Evolutionary conservation across 2,797 vertebrate species (phyloP), one percentile per base, ranked within the genome.

Genomic region (Neosilurus hyrtlii): DNA sequence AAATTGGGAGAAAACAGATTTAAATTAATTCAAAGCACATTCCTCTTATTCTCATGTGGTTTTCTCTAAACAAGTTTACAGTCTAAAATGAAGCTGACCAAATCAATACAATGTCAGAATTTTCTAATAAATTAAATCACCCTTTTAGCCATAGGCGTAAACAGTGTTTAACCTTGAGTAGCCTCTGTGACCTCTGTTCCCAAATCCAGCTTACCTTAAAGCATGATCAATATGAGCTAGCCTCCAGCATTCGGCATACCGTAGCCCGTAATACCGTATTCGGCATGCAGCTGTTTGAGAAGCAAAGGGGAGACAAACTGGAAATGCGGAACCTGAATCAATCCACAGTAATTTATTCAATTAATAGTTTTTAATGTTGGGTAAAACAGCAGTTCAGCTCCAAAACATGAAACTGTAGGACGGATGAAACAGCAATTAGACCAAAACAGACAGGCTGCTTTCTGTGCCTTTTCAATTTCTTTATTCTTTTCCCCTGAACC

Each of bases 321-420:
- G 37, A 51, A 86, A 80, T 63, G 49, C 24, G 68, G 87, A 84
- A 80, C 9, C 37, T 81, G 87, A 91, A 90, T 90, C 89, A 91
- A 89, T 90, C 84, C 78, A 87, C 73, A 22, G 80, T 79, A 22
- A 73, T 86, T 89, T 82, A 87, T n/a, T n/a, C n/a, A n/a, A n/a
- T n/a, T n/a, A n/a, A n/a, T n/a, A n/a, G n/a, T n/a, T n/a, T n/a
- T n/a, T n/a, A n/a, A n/a, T n/a, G 82, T 83, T 52, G 79, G 84
- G 86, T 84, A 90, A 88, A 87, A 86, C 24, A 71, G 62, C 84
- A 20, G 66, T 51, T 9, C 52, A 77, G 81, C 57, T 71, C 79
- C 80, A 43, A 78, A 62, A 82, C 75, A 37, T 75, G 80, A 85
- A 11, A 43, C 71, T 26, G 81, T 62, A 67, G 78, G 83, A 82